Base-by-base conservation (phyloP, 1,140 invertebrate species). In the Zaprionus tsacasi region DNA sequence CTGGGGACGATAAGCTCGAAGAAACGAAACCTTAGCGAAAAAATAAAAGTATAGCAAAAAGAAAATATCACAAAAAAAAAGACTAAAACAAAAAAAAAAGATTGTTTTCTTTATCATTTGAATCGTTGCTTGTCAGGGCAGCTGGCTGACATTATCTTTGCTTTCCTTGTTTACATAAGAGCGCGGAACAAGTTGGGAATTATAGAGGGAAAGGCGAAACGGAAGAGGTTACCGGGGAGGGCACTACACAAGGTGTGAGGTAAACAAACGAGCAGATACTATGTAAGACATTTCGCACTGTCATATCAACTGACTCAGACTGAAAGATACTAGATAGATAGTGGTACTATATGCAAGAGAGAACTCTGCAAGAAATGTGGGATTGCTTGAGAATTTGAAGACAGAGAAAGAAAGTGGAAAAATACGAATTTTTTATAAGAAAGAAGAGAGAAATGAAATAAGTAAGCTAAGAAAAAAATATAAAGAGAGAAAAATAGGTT, bases 1-100 rank as follows among this genome's bases (percentile, higher is more conserved):
- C 67, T 92, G 71, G 63, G 90, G 86, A 25, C 74, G 70, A 33
- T 80, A 79, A 79, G 35, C 48, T n/a, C 40, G 13, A 15, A 38
- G 12, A 7, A 7, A 15, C n/a, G 13, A 12, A 68, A 69, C n/a
- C 43, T 8, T 40, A 71, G 5, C 27, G n/a, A 59, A 69, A 21
- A 60, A 70, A 70, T 1, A 13, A 64, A 50, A 12, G 17, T 11
- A 25, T 35, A 12, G 36, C n/a, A 43, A 38, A 36, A 45, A 56
- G 38, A 11, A 45, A 40, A 67, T 8, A 36, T 3, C 43, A 45
- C 0, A 45, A 40, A 40, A 40, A 40, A 43, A n/a, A 15, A 4
- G 2, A 45, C 40, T 8, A 43, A 13, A 43, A 43, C 30, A 6
- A 30, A 30, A 30, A 30, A 30, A 30, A n/a, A 40, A 40, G 38